phyloP scores from a whole-genome alignment of 2,113 vertebrate genomes.

The Indicator indicator region DNA sequence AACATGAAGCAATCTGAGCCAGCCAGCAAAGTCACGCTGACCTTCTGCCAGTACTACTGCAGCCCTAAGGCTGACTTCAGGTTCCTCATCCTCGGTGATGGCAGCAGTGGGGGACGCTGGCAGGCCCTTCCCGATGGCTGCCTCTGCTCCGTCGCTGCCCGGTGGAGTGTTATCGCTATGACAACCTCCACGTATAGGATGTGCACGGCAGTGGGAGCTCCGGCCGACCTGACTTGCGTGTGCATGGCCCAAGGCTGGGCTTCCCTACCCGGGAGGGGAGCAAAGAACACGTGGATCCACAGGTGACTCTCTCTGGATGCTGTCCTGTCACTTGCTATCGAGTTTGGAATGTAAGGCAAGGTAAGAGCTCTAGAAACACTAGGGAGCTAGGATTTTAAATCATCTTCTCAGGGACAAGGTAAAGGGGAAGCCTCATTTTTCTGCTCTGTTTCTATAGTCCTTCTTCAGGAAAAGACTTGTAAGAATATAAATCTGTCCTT shows the following conservation, averaged over 20 bases:
- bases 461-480: background rate
- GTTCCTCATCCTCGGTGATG: background rate
- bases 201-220: background rate
- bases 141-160: background rate
- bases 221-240: background rate
- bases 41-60: background rate
- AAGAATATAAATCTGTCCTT: background rate
- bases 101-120: background rate
- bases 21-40: background rate
- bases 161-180: conserved; percentile 33
- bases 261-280: background rate
- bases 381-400: background rate
- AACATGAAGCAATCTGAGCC: background rate
- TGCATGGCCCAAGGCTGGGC: background rate
- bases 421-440: background rate
- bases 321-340: background rate
- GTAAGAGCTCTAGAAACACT: background rate
- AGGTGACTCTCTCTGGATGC: background rate
- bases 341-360: background rate
- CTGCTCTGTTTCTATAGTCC: background rate
- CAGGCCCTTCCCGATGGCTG: background rate
- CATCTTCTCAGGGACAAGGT: background rate
- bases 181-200: conserved; percentile 51
- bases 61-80: accelerated
- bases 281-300: background rate